phyloP scores from a whole-genome alignment of 1,140 invertebrate genomes.

The Polypedilum vanderplanki region DNA sequence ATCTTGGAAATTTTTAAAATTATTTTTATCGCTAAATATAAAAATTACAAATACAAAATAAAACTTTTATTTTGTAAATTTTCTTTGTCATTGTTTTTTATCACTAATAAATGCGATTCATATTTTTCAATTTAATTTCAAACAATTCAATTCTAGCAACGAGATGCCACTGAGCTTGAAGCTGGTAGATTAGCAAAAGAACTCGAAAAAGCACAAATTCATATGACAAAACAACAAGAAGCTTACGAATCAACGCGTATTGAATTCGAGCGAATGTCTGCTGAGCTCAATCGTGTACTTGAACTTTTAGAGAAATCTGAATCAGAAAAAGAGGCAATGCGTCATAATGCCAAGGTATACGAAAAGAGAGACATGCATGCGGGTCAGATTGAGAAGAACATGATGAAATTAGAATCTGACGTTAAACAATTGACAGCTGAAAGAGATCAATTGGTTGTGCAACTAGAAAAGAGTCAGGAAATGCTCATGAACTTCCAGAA shows the following conservation, averaged over 20 bases:
- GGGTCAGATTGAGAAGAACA: slow-evolving; percentile 74
- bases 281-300: slow-evolving; percentile 68
- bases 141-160: slow-evolving; percentile 51
- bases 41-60: too few species aligned
- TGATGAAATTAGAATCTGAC: slow-evolving; percentile 74
- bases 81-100: too few species aligned
- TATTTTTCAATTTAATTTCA: too few species aligned
- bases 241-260: slow-evolving; percentile 68
- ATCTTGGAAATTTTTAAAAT: too few species aligned
- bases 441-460: slow-evolving; percentile 77
- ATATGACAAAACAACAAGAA: slow-evolving; percentile 72
- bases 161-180: slow-evolving; percentile 76
- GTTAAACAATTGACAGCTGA: slow-evolving; percentile 77
- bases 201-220: slow-evolving; percentile 75
- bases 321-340: slow-evolving; percentile 61
- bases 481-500: slow-evolving; percentile 89
- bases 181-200: slow-evolving; percentile 76
- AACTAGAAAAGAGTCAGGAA: slow-evolving; percentile 85
- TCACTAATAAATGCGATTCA: too few species aligned
- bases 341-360: slow-evolving; percentile 59
- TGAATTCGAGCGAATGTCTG: slow-evolving; percentile 73
- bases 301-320: slow-evolving; percentile 66
- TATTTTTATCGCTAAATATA: too few species aligned
- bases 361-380: slow-evolving; percentile 73
- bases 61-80: too few species aligned